Percentiles rank a stretch among this genome's conserved stretches.
These are phyloP conservation scores for Catharus fuscescens DNA, from an alignment of 2,113 vertebrate species.

Conservation along the genomic window DNA sequence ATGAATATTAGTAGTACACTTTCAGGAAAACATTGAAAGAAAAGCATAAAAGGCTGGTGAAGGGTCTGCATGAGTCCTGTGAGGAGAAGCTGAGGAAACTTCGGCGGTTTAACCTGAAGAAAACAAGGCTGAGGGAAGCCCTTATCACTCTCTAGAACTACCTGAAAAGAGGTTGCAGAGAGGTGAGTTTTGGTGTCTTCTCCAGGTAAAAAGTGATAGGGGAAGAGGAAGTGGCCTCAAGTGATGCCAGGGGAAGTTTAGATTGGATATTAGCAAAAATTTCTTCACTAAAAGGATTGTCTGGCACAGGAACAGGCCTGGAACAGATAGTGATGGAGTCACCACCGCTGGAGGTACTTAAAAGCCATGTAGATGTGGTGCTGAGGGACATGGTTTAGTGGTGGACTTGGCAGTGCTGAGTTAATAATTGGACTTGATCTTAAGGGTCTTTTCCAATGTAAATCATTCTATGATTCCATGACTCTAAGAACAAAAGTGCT, in stretches of 20 bases:
- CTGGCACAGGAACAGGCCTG: background rate
- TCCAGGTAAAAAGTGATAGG: rapidly evolving
- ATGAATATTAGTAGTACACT: background rate
- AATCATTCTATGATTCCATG: background rate
- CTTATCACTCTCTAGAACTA: background rate
- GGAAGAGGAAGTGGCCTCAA: background rate
- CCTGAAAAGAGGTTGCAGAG: background rate
- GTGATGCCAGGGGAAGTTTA: background rate
- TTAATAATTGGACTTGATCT: background rate
- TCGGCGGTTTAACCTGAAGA: background rate
- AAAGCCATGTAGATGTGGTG: background rate
- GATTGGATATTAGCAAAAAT: background rate
- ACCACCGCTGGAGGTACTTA: background rate
- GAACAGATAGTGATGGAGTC: background rate
- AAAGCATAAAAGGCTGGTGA: background rate
- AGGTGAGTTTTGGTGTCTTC: background rate
- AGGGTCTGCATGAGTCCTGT: background rate
- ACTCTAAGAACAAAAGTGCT: background rate
- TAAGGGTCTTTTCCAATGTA: background rate
- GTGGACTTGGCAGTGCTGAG: background rate
- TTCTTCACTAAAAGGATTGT: background rate
- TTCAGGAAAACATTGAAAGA: background rate
- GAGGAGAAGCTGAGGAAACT: background rate
- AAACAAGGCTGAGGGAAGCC: background rate
- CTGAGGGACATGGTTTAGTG: background rate